phyloP scores from a whole-genome alignment of 2,888 invertebrate species.

The Melinaea menophilus region DNA sequence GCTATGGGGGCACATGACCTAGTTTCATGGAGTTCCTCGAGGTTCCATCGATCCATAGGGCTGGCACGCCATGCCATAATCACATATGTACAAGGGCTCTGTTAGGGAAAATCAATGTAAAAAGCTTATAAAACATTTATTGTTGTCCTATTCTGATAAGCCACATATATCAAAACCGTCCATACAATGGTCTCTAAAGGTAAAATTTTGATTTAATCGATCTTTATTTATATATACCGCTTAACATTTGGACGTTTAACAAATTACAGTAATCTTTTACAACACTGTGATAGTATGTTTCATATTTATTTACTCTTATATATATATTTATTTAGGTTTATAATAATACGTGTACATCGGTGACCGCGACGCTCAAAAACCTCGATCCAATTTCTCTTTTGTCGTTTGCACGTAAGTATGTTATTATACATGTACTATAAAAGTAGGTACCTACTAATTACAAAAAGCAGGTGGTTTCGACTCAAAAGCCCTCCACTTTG shows the following conservation, averaged over 20 bases:
- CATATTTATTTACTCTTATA: background rate
- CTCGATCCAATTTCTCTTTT: slow-evolving; percentile 32
- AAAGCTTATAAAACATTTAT: slow-evolving; percentile 25
- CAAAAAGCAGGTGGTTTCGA: slow-evolving; percentile 34
- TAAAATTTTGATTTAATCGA: background rate
- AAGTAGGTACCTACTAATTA: slow-evolving; percentile 32
- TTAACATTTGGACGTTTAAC: background rate
- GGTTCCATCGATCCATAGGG: slow-evolving; percentile 67
- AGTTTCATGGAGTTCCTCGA: slow-evolving; percentile 62
- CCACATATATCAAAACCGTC: slow-evolving; percentile 7
- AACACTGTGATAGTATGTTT: background rate
- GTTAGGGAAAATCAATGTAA: slow-evolving; percentile 23
- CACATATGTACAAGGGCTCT: slow-evolving; percentile 24
- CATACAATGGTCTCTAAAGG: background rate
- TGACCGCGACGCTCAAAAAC: slow-evolving; percentile 5
- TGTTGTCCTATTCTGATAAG: slow-evolving; percentile 6
- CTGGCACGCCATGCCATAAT: slow-evolving; percentile 22
- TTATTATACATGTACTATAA: slow-evolving; percentile 26
- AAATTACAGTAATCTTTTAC: background rate
- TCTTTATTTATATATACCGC: slow-evolving; percentile 1
- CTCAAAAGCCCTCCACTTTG: slow-evolving; percentile 32
- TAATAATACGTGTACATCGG: slow-evolving; percentile 14
- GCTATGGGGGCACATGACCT: slow-evolving; percentile 64
- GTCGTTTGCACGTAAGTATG: slow-evolving; percentile 29
- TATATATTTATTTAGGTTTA: background rate